Conservation (phyloP, 2,797 vertebrate genomes). For the Iguana delicatissima region DNA sequence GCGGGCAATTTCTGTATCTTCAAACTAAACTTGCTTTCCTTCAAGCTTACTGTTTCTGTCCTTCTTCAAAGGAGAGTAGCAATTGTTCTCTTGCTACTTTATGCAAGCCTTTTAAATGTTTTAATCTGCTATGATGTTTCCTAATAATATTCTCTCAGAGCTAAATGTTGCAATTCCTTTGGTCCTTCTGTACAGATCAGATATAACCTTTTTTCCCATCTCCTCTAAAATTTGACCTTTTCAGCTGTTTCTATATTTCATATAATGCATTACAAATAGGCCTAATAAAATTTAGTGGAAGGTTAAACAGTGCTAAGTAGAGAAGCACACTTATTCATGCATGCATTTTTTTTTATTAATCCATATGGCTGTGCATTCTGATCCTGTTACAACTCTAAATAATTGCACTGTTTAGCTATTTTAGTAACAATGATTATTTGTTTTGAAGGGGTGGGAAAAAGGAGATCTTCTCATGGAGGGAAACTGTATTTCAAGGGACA, state of each 20-base stretch:
- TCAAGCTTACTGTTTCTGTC: not conserved
- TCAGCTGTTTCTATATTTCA: not conserved
- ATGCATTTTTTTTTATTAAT: not conserved
- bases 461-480: too few relatives aligned
- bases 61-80: not conserved
- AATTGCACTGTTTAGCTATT: too few relatives aligned
- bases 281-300: not conserved
- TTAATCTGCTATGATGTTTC: not conserved
- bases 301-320: not conserved
- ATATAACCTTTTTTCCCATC: not conserved
- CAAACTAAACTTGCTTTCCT: not conserved
- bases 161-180: not conserved
- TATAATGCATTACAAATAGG: conserved; percentile 1
- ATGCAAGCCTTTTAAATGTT: not conserved
- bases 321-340: not conserved
- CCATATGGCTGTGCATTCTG: not conserved
- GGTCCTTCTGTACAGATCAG: not conserved
- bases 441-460: too few relatives aligned
- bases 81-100: not conserved
- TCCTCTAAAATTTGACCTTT: not conserved
- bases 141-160: not conserved
- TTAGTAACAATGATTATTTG: too few relatives aligned
- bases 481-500: too few relatives aligned
- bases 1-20: not conserved
- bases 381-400: too few relatives aligned